Evolutionary conservation across 2,797 vertebrate species (phyloP), one percentile per base, ranked within the genome.

Genomic region (Sebastes trivittatus): DNA sequence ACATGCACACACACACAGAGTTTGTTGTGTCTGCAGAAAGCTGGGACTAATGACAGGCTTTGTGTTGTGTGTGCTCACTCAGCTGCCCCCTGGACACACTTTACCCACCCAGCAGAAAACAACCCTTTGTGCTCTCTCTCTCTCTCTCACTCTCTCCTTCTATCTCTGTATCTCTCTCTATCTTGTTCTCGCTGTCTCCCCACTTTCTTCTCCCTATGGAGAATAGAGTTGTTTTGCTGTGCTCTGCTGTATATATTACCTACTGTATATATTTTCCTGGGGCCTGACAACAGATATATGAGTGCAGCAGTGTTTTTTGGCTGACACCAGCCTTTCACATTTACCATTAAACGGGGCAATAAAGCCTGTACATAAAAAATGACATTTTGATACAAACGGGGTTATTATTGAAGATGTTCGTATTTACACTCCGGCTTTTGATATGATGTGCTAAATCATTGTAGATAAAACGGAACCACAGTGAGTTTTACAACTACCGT

Each of bases 1-100:
- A 52, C 79, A 32, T 59, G 61, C 68, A 63, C 73, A 55, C 60
- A 72, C 65, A 73, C 66, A 77, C 74, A 80, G 30, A 42, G 80
- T 87, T 88, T 94, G 90, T 93, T 93, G 91, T 89, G 91, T 94
- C 89, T 93, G 91, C 93, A 94, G 88, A 88, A 91, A 88, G 86
- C 89, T 88, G 81, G 78, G 92, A 86, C 92, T 94, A 94, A 94
- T 94, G 89, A 93, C 85, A 90, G 86, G 88, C 84, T 92, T 91
- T 90, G 90, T 89, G 84, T 91, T 89, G 87, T 92, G 91, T 89
- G 87, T 88, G 89, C 83, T 90, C 90, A 87, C 84, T 92, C 89
- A 91, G 90, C 88, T 90, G 92, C 91, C 93, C 93, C 89, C 88
- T 90, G 91, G 91, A 90, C 90, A 90, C 90, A 88, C 87, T 93